Base-by-base conservation (phyloP, 1,140 invertebrate genomes). In the Hermetia illucens region DNA sequence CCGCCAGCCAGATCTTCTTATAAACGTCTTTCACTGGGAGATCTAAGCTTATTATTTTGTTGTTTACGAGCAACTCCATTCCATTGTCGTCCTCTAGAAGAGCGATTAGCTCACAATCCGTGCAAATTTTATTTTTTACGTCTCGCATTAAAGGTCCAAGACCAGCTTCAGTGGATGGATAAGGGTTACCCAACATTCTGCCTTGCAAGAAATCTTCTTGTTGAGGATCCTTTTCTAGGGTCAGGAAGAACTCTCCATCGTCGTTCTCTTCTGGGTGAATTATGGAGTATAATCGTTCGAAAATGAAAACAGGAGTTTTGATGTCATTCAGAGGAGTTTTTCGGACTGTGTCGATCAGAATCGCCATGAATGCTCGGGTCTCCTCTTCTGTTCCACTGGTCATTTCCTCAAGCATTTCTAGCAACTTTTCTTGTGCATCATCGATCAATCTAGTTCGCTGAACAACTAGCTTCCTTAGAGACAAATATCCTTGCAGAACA, bases 171-270 rank as follows among this genome's bases (percentile, higher is more conserved):
- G 80, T 72, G 16, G 87, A 93, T 32, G 86, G 92, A 63, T 98
- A 97, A 1, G 93, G 93, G 70, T 98, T 98, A 21, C 92, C 92
- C 40, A 96, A 67, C 93, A 98, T 98, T 32, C 93, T 77, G 2
- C 90, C 91, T 71, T 88, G 89, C 42, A 98, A 70, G 63, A 97
- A 98, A 63, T 98, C 94, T 67, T 98, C 94, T 55, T 98, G 94
- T 52, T 96, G 92, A 1, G 91, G 85, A 71, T 98, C 94, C 58
- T 98, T 98, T 52, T 98, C 94, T 12, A 98, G 66, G 0, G 86
- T 90, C 27, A 98, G 71, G 63, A 91, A 92, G 62, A 98, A 98
- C 66, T 97, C 93, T 1, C 85, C 87, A 12, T 93, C 78, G 58
- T 96, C 92, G 52, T 93, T 95, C 61, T 96, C 92, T 60, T 97